Evolutionary conservation across 2,797 vertebrate species (phyloP).

Genomic region (Myiotriccus ornatus): DNA sequence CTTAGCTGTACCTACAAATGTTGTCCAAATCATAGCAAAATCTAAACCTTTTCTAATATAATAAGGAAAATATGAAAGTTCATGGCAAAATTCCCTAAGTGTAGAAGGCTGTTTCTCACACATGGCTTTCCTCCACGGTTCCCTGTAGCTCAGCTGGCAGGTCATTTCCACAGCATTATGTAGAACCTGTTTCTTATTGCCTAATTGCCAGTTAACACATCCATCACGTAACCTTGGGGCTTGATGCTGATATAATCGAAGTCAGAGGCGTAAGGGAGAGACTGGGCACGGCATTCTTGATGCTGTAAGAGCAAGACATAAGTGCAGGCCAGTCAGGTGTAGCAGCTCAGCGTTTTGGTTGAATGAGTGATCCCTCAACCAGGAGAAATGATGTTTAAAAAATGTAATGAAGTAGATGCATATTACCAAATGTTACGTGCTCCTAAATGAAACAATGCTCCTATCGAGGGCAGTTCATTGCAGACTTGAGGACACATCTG

Average conservation of each 20-base stretch:
- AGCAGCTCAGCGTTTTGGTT: not conserved
- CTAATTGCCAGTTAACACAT: not conserved
- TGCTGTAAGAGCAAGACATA: not conserved
- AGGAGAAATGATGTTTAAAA: not conserved
- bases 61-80: not conserved
- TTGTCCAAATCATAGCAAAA: not conserved
- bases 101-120: not conserved
- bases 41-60: not conserved
- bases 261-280: not conserved
- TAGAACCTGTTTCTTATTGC: not conserved
- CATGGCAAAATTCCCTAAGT: not conserved
- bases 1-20: not conserved
- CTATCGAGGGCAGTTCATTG: not conserved
- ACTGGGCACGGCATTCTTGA: not conserved
- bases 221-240: not conserved
- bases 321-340: not conserved
- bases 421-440: not conserved
- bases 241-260: not conserved
- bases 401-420: not conserved
- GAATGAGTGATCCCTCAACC: not conserved
- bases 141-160: not conserved
- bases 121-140: not conserved
- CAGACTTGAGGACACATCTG: not conserved
- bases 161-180: not conserved
- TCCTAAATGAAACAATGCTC: not conserved